A percentile compares a stretch with the other conserved stretches of the same genome.
Conservation (phyloP, 2,113 vertebrate genomes). For the Heterocephalus glaber region DNA sequence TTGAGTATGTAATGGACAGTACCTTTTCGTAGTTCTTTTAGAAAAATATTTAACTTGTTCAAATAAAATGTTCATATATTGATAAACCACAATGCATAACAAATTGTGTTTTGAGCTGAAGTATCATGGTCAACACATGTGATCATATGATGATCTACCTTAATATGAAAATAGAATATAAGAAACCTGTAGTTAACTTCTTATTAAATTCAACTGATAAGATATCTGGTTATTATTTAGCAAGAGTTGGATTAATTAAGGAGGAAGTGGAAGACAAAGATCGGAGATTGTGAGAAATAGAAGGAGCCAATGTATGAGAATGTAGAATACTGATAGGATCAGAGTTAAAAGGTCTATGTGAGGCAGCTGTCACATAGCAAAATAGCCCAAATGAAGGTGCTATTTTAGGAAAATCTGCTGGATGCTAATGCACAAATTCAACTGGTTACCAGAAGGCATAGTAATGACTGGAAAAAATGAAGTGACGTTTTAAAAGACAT, state of each 20-base stretch:
- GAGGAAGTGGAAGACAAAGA: not conserved
- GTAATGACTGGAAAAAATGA: constrained; percentile 2
- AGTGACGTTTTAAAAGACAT: constrained; percentile 41
- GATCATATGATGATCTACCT: not conserved
- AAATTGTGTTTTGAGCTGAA: not conserved
- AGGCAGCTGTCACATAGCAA: not conserved
- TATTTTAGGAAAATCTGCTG: not conserved
- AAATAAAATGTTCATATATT: not conserved
- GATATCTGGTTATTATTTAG: not conserved
- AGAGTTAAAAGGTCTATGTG: not conserved
- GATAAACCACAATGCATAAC: not conserved
- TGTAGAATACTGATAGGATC: not conserved
- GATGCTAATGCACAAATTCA: not conserved
- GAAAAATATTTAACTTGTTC: not conserved
- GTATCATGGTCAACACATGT: not conserved
- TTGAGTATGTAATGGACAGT: not conserved
- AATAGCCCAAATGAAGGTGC: not conserved
- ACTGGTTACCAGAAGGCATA: not conserved
- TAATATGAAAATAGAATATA: not conserved
- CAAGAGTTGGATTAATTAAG: not conserved
- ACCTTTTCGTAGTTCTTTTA: not conserved
- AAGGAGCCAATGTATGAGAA: not conserved
- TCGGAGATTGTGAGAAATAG: not conserved
- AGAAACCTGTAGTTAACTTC: not conserved
- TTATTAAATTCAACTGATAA: not conserved